Evolutionary conservation across 2,888 invertebrate genomes (phyloP).

Genomic region (Dryocosmus kuriphilus): DNA sequence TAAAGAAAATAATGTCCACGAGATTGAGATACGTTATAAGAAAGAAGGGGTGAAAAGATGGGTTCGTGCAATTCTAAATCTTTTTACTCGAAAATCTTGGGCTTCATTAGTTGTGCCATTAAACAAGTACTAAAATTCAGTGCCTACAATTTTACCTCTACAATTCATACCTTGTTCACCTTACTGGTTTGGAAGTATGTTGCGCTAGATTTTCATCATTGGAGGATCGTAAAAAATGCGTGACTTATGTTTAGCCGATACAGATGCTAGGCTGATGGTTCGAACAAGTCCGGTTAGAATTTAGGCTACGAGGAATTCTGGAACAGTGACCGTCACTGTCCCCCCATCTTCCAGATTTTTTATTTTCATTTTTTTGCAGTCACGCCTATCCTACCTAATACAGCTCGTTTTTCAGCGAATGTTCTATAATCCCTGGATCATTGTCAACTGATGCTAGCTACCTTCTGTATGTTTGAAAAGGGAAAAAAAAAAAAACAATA

Average conservation of each 20-base stretch:
- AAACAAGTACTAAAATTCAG: not conserved
- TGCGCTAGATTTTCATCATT: constrained; percentile 46
- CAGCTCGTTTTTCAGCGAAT: not conserved
- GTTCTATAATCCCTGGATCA: not conserved
- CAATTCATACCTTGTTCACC: constrained; percentile 42
- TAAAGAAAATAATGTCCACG: too few species aligned
- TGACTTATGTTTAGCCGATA: constrained; percentile 46
- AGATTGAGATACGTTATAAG: too few species aligned
- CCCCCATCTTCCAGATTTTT: constrained; percentile 60
- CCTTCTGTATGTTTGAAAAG: too few species aligned
- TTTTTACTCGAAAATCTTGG: too few species aligned
- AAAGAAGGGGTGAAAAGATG: too few species aligned
- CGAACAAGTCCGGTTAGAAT: constrained; percentile 72
- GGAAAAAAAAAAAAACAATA: too few species aligned
- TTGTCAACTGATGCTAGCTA: not conserved
- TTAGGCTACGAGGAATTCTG: constrained; percentile 76
- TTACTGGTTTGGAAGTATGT: constrained; percentile 19
- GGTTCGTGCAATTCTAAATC: too few species aligned
- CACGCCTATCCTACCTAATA: not conserved
- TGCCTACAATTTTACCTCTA: not conserved
- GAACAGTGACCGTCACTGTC: constrained; percentile 74
- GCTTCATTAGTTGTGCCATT: not conserved
- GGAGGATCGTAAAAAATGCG: constrained; percentile 45
- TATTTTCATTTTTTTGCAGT: constrained; percentile 18
- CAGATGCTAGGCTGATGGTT: constrained; percentile 48